Base-by-base conservation (phyloP, 2,888 invertebrate species). In the Acrocera orbiculus region DNA sequence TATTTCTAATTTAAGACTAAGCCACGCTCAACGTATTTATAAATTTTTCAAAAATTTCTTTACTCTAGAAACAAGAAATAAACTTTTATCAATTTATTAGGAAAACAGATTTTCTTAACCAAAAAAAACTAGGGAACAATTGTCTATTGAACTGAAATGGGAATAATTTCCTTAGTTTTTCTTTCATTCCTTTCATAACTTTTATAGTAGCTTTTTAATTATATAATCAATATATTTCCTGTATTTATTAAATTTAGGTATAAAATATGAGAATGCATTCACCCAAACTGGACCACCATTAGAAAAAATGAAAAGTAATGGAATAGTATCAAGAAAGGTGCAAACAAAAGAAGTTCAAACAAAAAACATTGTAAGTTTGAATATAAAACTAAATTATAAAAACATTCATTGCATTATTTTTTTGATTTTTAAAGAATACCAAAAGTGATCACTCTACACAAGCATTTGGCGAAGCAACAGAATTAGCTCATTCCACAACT, bases 251-350 rank as follows among this genome's bases (percentile, higher is more conserved):
- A 8, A 10, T 41, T 37, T 46, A 68, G 69, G 64, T 31, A 56
- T 67, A 7, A 69, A 76, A 46, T 90, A 76, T 52, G 73, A 82
- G 46, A 78, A 92, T 58, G 89, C 85, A 4, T 74, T 69, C 41
- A 74, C 81, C 1, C 89, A 90, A 62, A 89, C 89, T 4, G 61
- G 61, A 3, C 61, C 60, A 0, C 49, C 52, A 30, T 45, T 53
- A 4, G 52, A 56, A 20, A 49, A 48, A 36, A 44, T 48, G 17
- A 58, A 54, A 39, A 44, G 38, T 22, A 40, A 45, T 22, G 47
- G 45, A 3, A 44, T 50, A 32, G 42, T 45, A 4, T 45, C 49
- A 41, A 61, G 76, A 42, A 72, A 74, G 40, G 71, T 75, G 0
- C 83, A 82, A 55, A 78, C 77, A 15, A 66, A 64, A 31, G 48